phyloP scores from a whole-genome alignment of 2,888 invertebrate species.

The Apamea monoglypha region DNA sequence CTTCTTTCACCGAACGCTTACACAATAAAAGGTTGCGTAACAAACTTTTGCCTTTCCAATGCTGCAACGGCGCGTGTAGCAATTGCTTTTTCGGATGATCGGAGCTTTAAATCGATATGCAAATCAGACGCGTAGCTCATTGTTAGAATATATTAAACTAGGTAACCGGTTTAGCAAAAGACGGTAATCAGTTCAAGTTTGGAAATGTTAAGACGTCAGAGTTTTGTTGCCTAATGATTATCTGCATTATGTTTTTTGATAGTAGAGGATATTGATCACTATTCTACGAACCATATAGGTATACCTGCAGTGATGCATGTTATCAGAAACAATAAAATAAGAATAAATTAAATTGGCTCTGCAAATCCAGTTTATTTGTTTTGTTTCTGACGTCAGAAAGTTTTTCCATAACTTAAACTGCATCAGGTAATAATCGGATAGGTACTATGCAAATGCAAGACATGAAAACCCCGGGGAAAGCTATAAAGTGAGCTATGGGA shows the following conservation, averaged over 20 bases:
- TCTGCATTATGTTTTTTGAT: neutral
- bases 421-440: neutral
- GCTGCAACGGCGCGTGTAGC: conserved; percentile 77
- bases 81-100: conserved; percentile 74
- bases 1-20: conserved; percentile 85
- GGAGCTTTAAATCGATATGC: conserved; percentile 55
- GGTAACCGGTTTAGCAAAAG: conserved; percentile 56
- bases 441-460: neutral
- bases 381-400: neutral
- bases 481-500: neutral
- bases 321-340: neutral
- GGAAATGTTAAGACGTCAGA: conserved; percentile 25
- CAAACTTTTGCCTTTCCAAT: conserved; percentile 85
- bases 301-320: neutral
- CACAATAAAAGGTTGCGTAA: conserved; percentile 86
- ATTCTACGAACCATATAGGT: neutral
- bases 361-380: neutral
- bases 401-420: neutral
- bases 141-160: conserved; percentile 41
- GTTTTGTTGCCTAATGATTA: conserved; percentile 8
- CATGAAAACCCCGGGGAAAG: neutral
- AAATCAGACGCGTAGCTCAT: conserved; percentile 46
- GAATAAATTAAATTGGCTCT: neutral
- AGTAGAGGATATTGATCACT: neutral
- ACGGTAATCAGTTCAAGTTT: conserved; percentile 55